Conservation (phyloP, 2,113 vertebrate species). For the Oncorhynchus keta region DNA sequence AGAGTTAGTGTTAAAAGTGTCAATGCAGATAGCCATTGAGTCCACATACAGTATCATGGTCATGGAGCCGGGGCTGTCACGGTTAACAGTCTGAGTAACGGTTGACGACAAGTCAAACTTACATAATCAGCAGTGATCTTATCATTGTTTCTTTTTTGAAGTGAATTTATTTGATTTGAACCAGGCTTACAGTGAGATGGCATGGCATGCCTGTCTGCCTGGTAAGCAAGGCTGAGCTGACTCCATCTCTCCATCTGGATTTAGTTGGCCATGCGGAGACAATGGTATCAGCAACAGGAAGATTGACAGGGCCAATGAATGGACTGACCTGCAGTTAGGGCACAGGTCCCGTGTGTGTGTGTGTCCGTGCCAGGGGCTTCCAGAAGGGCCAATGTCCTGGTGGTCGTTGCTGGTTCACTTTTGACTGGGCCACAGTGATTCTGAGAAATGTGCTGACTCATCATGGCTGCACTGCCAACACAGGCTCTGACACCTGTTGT, state of each 20-base stretch:
- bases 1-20: too few species aligned
- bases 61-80: too few species aligned
- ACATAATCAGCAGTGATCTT: too few species aligned
- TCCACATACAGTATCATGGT: too few species aligned
- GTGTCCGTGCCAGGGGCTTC: slow-evolving; percentile 13
- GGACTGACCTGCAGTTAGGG: too few species aligned
- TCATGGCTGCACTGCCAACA: not conserved
- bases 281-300: slow-evolving; percentile 25
- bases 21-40: too few species aligned
- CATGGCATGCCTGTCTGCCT: not conserved
- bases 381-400: slow-evolving; percentile 52
- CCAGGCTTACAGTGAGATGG: not conserved
- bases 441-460: slow-evolving; percentile 54
- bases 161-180: not conserved
- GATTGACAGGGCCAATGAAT: not conserved
- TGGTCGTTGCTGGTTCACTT: slow-evolving; percentile 40
- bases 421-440: slow-evolving; percentile 41
- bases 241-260: slow-evolving; percentile 12
- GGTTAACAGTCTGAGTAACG: too few species aligned
- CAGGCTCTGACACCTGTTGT: slow-evolving; percentile 28
- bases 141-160: too few species aligned
- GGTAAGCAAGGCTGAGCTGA: slow-evolving; percentile 18
- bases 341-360: slow-evolving; percentile 6
- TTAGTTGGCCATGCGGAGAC: slow-evolving; percentile 16
- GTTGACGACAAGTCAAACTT: not conserved